Evolutionary conservation across 2,113 vertebrate species (phyloP), one percentile per base, ranked within the genome.

Genomic region (Pithys albifrons): DNA sequence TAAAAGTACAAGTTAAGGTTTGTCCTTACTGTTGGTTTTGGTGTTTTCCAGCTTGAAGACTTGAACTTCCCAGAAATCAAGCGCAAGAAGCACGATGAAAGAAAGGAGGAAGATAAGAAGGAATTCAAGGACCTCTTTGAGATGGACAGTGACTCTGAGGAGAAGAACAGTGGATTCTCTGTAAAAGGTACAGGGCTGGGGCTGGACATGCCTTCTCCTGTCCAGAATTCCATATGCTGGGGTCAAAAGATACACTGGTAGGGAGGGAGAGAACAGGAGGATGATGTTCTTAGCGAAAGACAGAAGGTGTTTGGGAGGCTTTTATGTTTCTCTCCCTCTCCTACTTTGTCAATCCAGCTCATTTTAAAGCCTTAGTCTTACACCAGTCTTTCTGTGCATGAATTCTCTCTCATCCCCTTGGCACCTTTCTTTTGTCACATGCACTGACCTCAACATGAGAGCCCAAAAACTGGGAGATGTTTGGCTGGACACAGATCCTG

Each of bases 31-130:
- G 11, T 7, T 65, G 52, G 6, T 3, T 69, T 81, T 33, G 33
- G 0, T 62, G 29, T 35, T 92, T 71, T 16, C 31, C 74, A 99
- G 99, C 98, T 99, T 66, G 99, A 99, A 95, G 99, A 99, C 58
- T 71, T 99, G 97, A 98, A 99, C 93, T 98, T 99, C 76, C 99
- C 99, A 13, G 98, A 99, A 95, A 98, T 99, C 77, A 99, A 99
- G 78, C 98, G 99, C 18, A 99, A 75, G 96, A 99, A 97, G 96
- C 81, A 97, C 14, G 97, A 97, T 7, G 98, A 99, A 58, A 98
- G 92, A 33, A 99, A 99, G 93, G 94, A 96, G 2, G 98, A 99
- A 67, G 99, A 99, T 89, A 99, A 98, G 95, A 98, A 97, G 89
- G 98, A 99, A 80, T 99, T 99, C 93, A 99, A 98, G 97, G 99